Evolutionary conservation across 1,140 invertebrate genomes (phyloP), one percentile per base, ranked within the genome.

Genomic region (Macrobrachium nipponense): DNA sequence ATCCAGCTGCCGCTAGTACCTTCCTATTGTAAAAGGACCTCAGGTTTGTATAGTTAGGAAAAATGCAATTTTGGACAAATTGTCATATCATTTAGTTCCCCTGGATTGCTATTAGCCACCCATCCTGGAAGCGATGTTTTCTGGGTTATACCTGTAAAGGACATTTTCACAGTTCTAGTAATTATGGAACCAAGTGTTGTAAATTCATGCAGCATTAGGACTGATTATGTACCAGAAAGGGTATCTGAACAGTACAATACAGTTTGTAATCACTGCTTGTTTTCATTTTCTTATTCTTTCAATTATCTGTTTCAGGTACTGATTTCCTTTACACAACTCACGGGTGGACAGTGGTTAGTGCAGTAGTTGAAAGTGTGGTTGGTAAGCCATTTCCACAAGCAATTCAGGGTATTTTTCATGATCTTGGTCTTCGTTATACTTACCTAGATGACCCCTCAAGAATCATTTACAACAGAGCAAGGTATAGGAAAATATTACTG

Each of bases 331-430:
- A 95, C 88, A 93, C 93, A 14, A 94, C 94, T 27, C 93, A 93
- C 90, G 94, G 92, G 0, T 95, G 91, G 90, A 94, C 94, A 7
- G 89, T 95, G 11, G 89, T 94, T 6, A 93, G 93, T 89, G 94
- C 93, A 20, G 92, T 94, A 12, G 88, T 94, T 0, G 94, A 95
- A 89, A 91, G 90, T 59, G 92, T 90, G n/a, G 88, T 91, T 0
- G 90, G 91, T 70, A 91, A 91, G 80, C 89, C 90, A 10, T 94
- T 94, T 90, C 83, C 90, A 5, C 89, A 91, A 58, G 81, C 92
- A 8, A 89, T 93, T 51, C 90, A 84, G 17, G 86, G 91, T 76
- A 89, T 94, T 8, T 93, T 94, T 80, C 87, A 90, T 23, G 89
- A 92, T 44, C 89, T 94, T 20, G 93, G 93, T 20, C 89, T 95